Evolutionary conservation across 2,797 vertebrate genomes (phyloP).

Genomic region (Cryptoblepharus egeriae): DNA sequence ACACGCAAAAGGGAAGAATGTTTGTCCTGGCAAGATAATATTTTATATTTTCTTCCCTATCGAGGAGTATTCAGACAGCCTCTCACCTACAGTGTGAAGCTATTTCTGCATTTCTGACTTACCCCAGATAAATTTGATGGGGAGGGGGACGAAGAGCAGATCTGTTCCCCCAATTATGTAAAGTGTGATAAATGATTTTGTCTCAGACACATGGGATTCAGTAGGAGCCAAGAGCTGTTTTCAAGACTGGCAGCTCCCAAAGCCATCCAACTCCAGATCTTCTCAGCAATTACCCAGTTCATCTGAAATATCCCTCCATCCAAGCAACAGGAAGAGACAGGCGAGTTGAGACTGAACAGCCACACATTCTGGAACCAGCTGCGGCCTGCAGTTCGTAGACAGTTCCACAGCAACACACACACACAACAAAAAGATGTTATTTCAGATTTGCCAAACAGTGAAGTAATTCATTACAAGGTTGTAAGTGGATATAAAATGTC

Average conservation of each 20-base stretch:
- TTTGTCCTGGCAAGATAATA: not conserved
- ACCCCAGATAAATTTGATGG: not conserved
- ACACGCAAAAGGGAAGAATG: not conserved
- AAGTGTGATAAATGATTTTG: slow-evolving; percentile 74
- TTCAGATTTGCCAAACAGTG: slow-evolving; percentile 75
- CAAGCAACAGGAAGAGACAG: slow-evolving; percentile 62
- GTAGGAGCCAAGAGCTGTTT: slow-evolving; percentile 71
- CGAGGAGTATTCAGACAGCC: not conserved
- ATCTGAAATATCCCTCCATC: slow-evolving; percentile 75
- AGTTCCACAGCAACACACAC: slow-evolving; percentile 67
- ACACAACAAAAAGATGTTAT: slow-evolving; percentile 45
- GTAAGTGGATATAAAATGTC: slow-evolving; percentile 76
- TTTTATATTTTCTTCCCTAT: not conserved
- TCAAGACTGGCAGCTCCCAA: slow-evolving; percentile 73
- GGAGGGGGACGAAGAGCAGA: slow-evolving; percentile 58
- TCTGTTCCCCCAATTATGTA: slow-evolving; percentile 53
- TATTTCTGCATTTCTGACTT: not conserved
- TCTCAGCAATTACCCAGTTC: slow-evolving; percentile 72
- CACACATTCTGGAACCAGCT: slow-evolving; percentile 73
- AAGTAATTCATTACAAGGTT: slow-evolving; percentile 75
- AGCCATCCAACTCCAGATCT: slow-evolving; percentile 70
- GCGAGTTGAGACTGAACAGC: slow-evolving; percentile 60
- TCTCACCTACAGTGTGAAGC: not conserved
- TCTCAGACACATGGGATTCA: slow-evolving; percentile 61
- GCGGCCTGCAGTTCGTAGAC: slow-evolving; percentile 65